Percentiles rank a stretch among this genome's conserved stretches.
Evolutionary conservation across 2,113 vertebrate species (phyloP).

Genomic region (Lycocorax pyrrhopterus): DNA sequence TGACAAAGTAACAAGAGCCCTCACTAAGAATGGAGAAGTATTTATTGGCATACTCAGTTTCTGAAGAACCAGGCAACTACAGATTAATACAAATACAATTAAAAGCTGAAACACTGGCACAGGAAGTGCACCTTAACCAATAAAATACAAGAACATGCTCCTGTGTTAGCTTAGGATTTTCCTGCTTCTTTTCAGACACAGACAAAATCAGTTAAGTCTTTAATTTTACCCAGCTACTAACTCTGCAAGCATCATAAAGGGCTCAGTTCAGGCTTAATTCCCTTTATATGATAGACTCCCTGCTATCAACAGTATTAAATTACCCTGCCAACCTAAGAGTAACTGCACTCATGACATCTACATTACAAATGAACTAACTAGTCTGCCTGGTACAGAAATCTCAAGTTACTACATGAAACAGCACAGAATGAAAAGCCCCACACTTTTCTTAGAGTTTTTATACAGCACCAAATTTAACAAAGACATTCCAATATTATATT

Average conservation of each 20-base stretch:
- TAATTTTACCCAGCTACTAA: background rate
- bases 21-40: background rate
- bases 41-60: background rate
- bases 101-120: background rate
- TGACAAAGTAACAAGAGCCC: background rate
- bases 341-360: background rate
- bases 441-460: background rate
- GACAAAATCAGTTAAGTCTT: background rate
- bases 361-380: conserved; percentile 3
- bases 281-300: background rate
- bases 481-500: background rate
- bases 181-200: background rate
- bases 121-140: background rate
- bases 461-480: background rate
- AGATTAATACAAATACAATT: background rate
- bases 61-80: background rate
- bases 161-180: background rate
- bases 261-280: background rate
- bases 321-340: background rate
- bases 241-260: background rate
- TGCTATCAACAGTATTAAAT: background rate
- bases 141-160: background rate
- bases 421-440: background rate
- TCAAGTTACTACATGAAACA: background rate
- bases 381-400: background rate